These are phyloP conservation scores for Helicorthomorpha holstii DNA, from an alignment of 1,140 invertebrate genomes.

Conservation along the genomic window DNA sequence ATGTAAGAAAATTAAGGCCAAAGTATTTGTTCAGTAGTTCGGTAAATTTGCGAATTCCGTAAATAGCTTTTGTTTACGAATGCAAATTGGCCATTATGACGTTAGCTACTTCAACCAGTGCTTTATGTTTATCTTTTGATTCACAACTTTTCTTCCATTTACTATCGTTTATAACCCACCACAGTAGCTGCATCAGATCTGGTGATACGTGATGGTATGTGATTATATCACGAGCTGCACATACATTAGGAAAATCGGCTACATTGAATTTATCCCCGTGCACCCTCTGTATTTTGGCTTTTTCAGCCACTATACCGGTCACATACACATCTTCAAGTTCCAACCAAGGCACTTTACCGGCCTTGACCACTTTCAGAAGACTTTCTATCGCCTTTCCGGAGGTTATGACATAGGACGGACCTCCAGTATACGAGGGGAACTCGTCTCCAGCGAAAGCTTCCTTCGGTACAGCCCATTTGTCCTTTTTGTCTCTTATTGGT, in stretches of 20 bases:
- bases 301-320: constrained; percentile 24
- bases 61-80: no score
- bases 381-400: constrained; percentile 8
- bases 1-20: no score
- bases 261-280: constrained; percentile 1
- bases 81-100: no score
- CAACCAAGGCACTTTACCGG: constrained; percentile 9
- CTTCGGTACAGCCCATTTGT: constrained; percentile 14
- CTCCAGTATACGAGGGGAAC: constrained; percentile 17
- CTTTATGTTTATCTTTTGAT: neutral
- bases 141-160: neutral
- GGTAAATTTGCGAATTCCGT: no score
- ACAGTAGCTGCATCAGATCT: neutral
- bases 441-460: constrained; percentile 10
- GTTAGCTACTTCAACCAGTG: no score
- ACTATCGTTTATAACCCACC: neutral
- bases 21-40: no score
- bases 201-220: neutral
- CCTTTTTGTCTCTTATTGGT: neutral
- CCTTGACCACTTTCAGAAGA: constrained; percentile 12
- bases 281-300: constrained; percentile 9
- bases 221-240: neutral
- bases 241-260: constrained; percentile 8
- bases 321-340: constrained; percentile 26
- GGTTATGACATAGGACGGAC: constrained; percentile 16